Conservation (phyloP, 1,140 invertebrate species). For the Pseudomyrmex concolor region DNA sequence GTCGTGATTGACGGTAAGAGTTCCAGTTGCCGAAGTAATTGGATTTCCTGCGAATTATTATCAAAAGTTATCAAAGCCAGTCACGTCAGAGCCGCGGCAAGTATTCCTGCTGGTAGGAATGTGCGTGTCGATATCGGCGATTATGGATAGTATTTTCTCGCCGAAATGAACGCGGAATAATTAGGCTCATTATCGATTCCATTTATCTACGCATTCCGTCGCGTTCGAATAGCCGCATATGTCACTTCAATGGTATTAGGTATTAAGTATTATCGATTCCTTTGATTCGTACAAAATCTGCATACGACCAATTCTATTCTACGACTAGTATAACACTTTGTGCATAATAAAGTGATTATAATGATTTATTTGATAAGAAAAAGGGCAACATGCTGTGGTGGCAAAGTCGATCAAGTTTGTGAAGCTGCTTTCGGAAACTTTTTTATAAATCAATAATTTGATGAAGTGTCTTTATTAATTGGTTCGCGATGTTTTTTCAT, state of each 20-base stretch:
- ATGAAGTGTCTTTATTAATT: background rate
- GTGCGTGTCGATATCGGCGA: constrained; percentile 41
- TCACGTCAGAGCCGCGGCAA: constrained; percentile 11
- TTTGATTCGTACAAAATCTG: constrained; percentile 4
- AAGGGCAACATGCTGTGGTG: background rate
- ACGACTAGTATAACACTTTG: background rate
- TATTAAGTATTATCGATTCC: constrained; percentile 8
- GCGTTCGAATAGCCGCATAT: background rate
- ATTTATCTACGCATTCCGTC: constrained; percentile 19
- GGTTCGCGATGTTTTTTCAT: background rate
- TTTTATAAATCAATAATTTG: background rate
- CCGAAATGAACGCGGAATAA: constrained; percentile 52
- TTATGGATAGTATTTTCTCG: constrained; percentile 46
- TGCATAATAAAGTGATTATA: too few relatives aligned
- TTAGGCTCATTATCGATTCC: constrained; percentile 55
- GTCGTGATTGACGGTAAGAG: background rate
- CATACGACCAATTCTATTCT: background rate
- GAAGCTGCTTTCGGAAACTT: background rate
- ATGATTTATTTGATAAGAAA: background rate
- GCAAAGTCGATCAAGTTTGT: background rate
- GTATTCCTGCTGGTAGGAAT: constrained; percentile 28
- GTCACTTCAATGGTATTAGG: constrained; percentile 22
- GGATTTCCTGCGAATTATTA: constrained; percentile 63
- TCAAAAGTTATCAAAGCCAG: constrained; percentile 58
- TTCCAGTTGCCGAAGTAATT: constrained; percentile 37